Evolutionary conservation across 2,797 vertebrate genomes (phyloP).

Genomic region (Malacoctenus gilli): DNA sequence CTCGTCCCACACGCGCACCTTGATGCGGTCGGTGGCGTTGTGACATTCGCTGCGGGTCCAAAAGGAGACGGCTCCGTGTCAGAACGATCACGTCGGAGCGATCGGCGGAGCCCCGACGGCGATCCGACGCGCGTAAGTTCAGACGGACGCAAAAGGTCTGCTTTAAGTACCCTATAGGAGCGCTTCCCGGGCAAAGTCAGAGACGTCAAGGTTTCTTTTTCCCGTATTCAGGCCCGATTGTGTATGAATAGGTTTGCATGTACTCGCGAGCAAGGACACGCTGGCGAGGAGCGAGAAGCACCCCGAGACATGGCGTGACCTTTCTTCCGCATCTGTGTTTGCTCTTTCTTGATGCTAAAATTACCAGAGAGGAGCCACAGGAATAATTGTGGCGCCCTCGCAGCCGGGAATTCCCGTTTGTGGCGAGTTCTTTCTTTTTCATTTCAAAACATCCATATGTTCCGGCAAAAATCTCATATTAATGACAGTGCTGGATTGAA

Average conservation of each 20-base stretch:
- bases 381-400: slow-evolving; percentile 15
- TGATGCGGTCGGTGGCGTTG: slow-evolving; percentile 97
- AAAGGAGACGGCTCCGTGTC: slow-evolving; percentile 32
- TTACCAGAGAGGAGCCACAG: slow-evolving; percentile 20
- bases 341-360: neutral
- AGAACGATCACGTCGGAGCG: slow-evolving; percentile 44
- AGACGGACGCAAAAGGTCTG: too few species aligned
- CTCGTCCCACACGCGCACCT: slow-evolving; percentile 98
- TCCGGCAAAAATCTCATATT: slow-evolving; percentile 38
- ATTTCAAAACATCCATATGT: slow-evolving; percentile 6
- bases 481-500: slow-evolving; percentile 53
- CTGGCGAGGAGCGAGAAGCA: slow-evolving; percentile 30
- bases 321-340: slow-evolving; percentile 42
- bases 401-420: slow-evolving; percentile 25
- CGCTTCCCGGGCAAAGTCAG: slow-evolving; percentile 25
- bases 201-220: slow-evolving; percentile 6
- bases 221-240: slow-evolving; percentile 1
- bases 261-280: neutral
- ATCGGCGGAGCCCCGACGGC: too few species aligned
- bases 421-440: slow-evolving; percentile 25
- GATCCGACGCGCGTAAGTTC: too few species aligned
- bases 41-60: slow-evolving; percentile 90
- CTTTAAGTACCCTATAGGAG: too few species aligned
- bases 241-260: slow-evolving; percentile 5
- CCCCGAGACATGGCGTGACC: slow-evolving; percentile 33